Percentiles rank a stretch among this genome's conserved stretches.
phyloP scores from a whole-genome alignment of 2,888 invertebrate genomes.

The Idaea biselata region DNA sequence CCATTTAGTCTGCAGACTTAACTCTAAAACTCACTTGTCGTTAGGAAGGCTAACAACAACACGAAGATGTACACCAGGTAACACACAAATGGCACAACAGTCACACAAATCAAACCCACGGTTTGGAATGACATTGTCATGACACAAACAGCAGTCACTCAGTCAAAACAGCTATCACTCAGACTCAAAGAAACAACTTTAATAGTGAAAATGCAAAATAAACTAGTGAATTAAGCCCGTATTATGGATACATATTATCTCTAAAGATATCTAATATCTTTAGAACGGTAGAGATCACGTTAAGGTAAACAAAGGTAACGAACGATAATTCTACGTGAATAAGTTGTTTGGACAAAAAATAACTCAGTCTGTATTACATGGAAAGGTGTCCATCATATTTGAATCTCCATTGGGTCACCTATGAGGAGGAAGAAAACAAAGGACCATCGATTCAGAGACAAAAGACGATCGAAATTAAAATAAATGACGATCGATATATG shows the following conservation, averaged over 20 bases:
- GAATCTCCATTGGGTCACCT: no score
- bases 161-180: not conserved
- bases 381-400: no score
- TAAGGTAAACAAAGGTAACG: no score
- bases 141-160: not conserved
- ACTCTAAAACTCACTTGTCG: not conserved
- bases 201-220: not conserved
- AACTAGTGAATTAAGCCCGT: not conserved
- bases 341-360: no score
- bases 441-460: no score
- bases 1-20: not conserved
- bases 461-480: no score
- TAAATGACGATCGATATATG: no score
- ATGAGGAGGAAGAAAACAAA: no score
- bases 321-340: no score
- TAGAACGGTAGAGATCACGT: no score
- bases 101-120: conserved; percentile 40
- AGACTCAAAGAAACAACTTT: not conserved
- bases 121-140: conserved; percentile 33
- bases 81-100: conserved; percentile 42
- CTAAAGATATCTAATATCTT: not conserved
- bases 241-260: not conserved
- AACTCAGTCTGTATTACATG: no score
- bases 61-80: conserved; percentile 42
- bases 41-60: conserved; percentile 27